Evolutionary conservation across 2,888 invertebrate species (phyloP).

Genomic region (Scrobipalpa atriplicella): DNA sequence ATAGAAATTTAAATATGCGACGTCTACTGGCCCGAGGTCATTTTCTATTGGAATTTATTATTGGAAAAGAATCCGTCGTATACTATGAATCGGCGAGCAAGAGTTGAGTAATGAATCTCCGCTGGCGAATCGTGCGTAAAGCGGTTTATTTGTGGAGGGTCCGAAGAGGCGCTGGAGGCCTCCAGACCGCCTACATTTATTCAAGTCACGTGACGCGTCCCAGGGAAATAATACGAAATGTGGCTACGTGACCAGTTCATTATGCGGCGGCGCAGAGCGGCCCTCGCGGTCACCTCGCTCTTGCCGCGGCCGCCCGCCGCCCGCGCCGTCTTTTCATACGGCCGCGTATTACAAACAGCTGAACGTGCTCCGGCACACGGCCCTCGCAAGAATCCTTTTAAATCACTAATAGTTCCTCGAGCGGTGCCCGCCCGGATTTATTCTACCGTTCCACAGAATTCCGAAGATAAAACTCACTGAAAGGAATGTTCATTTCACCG

Average conservation of each 20-base stretch:
- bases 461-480: conserved; percentile 37
- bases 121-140: conserved; percentile 79
- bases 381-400: conserved; percentile 53
- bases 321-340: conserved; percentile 37
- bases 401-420: conserved; percentile 48
- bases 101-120: conserved; percentile 81
- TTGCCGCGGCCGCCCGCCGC: not conserved
- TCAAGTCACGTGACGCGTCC: conserved; percentile 80
- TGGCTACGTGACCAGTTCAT: conserved; percentile 82
- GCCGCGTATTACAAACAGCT: conserved; percentile 60
- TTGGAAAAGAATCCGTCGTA: conserved; percentile 45
- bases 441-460: conserved; percentile 38
- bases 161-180: conserved; percentile 59
- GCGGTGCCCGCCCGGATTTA: conserved; percentile 43
- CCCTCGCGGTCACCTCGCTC: conserved; percentile 60
- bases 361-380: conserved; percentile 55
- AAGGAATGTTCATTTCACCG: conserved; percentile 37
- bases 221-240: conserved; percentile 83
- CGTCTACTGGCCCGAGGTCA: conserved; percentile 13
- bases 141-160: conserved; percentile 81
- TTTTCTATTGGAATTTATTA: conserved; percentile 41
- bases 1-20: conserved; percentile 12
- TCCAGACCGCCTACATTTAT: conserved; percentile 68
- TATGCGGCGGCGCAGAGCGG: conserved; percentile 72
- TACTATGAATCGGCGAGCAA: conserved; percentile 67